Evolutionary conservation across 30 jellyfish, hydroid and myxozoan species (phyloP), one percentile per base, ranked within the genome.

Genomic region (Mastigias papua): DNA sequence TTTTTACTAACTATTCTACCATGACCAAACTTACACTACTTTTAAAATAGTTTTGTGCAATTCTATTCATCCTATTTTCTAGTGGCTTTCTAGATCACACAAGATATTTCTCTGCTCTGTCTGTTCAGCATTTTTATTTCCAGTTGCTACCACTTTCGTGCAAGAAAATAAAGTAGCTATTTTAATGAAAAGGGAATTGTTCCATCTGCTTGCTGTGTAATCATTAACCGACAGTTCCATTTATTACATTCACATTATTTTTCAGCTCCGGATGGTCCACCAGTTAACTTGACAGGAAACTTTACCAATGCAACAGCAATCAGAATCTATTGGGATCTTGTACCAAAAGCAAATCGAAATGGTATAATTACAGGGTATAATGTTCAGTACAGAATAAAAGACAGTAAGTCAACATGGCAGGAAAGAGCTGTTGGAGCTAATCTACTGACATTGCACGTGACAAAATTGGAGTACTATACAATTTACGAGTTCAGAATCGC

Each of bases 201-300:
- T 46, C 13, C 16, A 46, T 16, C 16, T 46, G 8, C 16, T 46
- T 46, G 8, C 16, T 16, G 60, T 6, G 16, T 46, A 8, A 46
- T 46, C 13, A 46, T 16, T n/a, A n/a, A 46, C 16, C 60, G 16
- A 46, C 8, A 46, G 16, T 46, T 46, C 60, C 16, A 46, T 6
- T 6, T 25, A 19, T 19, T 42, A 8, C 54, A 0, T 42, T 4
- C 54, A 42, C 20, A 10, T 54, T 11, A 15, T 25, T 17, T n/a
- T 81, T 15, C 80, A 84, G 93, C 34, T 6, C 93, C 93, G 13
- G 17, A 25, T 48, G 86, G 71, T 25, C 63, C 79, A 7, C 86
- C 93, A 60, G 23, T 69, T 9, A 15, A 31, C 16, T 32, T 84
- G 7, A 37, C 73, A 22, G 93, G 93, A n/a, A 51, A 84, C 37